These are phyloP conservation scores for Thaumatotibia leucotreta DNA, from an alignment of 1,140 invertebrate species.

Conservation along the genomic window DNA sequence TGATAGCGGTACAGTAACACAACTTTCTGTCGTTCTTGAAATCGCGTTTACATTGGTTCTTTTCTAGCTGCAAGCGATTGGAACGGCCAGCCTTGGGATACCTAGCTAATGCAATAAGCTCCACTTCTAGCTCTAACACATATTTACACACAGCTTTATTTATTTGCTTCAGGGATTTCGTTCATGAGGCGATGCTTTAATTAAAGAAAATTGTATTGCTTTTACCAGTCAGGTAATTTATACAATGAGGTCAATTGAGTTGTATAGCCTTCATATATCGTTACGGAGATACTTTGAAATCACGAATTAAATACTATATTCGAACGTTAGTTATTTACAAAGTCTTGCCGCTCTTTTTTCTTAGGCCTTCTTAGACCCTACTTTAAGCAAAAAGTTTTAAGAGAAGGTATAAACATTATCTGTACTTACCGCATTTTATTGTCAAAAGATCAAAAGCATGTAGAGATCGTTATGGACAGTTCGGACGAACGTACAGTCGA, in stretches of 20 bases:
- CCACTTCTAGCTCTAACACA: slow-evolving; percentile 8
- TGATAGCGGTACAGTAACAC: no score
- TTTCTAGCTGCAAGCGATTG: neutral
- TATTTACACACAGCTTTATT: slow-evolving; percentile 10
- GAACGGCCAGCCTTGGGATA: neutral
- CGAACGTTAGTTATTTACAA: no score
- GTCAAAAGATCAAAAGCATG: neutral
- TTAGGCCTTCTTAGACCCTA: neutral
- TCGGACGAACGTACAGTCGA: neutral
- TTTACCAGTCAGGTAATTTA: neutral
- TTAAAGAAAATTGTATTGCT: slow-evolving; percentile 2
- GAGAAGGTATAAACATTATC: neutral
- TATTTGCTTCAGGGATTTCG: slow-evolving; percentile 3
- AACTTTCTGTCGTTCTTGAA: no score
- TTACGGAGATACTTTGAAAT: no score
- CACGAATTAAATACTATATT: no score
- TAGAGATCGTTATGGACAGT: neutral
- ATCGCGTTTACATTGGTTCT: no score
- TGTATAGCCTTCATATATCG: no score
- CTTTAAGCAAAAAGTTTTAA: no score
- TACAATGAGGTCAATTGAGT: no score
- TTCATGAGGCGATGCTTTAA: slow-evolving; percentile 5
- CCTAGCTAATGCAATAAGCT: slow-evolving; percentile 12
- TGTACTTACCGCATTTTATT: neutral
- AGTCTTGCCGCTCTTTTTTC: neutral